Conservation (phyloP, 37 sponge, comb jelly and placozoan genomes). For the Tethya wilhelma region DNA sequence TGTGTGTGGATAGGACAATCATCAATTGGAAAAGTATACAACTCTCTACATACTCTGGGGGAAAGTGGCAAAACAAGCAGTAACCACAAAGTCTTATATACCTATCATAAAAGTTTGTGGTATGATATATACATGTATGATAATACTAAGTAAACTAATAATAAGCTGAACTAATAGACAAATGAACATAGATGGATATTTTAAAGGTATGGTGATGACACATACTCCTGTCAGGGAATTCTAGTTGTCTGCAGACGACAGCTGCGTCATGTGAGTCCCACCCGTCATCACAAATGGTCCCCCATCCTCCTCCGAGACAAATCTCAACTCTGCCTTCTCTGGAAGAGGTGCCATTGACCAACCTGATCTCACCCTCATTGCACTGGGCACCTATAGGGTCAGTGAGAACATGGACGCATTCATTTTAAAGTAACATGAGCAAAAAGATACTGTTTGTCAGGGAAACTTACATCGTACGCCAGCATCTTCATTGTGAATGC, state of each 20-base stretch:
- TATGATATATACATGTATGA: neutral
- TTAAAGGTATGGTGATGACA: neutral
- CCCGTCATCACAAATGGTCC: slow-evolving; percentile 27
- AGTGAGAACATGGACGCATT: neutral
- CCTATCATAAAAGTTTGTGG: neutral
- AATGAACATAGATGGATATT: neutral
- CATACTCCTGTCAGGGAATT: neutral
- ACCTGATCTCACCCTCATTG: neutral
- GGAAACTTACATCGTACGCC: slow-evolving; percentile 7
- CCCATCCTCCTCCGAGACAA: slow-evolving; percentile 28
- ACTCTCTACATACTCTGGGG: no score
- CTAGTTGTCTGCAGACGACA: slow-evolving; percentile 23
- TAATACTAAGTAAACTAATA: neutral
- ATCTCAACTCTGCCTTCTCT: slow-evolving; percentile 27
- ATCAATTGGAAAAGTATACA: no score
- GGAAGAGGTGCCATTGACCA: slow-evolving; percentile 14
- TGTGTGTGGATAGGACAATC: no score
- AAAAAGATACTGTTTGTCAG: neutral
- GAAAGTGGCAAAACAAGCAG: no score
- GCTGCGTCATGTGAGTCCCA: slow-evolving; percentile 3
- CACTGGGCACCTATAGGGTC: slow-evolving; percentile 19
- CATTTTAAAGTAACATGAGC: neutral
- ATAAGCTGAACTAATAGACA: neutral
- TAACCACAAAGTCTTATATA: no score
- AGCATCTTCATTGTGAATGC: slow-evolving; percentile 1